These are phyloP conservation scores for Thalassarche chlororhynchos DNA, from an alignment of 2,113 vertebrate species.

Conservation along the genomic window DNA sequence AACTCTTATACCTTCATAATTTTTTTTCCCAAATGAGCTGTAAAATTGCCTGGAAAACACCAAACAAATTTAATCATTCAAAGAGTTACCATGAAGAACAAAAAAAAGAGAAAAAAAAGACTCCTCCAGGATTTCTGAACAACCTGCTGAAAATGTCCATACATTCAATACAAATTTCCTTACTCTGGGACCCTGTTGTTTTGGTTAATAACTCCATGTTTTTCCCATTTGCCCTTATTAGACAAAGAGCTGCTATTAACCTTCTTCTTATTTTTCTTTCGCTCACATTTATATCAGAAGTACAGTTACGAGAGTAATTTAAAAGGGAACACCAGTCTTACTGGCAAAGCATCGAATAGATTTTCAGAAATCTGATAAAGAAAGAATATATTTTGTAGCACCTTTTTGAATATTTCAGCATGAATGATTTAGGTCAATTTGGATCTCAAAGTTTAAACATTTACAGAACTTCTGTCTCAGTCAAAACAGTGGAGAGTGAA, in stretches of 20 bases:
- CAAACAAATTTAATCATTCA: not conserved
- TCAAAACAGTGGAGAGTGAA: not conserved
- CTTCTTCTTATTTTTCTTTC: not conserved
- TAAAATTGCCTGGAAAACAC: not conserved
- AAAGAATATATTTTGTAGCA: not conserved
- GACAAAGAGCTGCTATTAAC: not conserved
- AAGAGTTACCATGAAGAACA: not conserved
- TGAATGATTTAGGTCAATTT: not conserved
- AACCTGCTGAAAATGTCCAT: not conserved
- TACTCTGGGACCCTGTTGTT: not conserved
- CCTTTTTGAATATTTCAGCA: not conserved
- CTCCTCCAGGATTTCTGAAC: not conserved
- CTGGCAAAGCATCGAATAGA: not conserved
- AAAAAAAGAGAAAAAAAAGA: not conserved
- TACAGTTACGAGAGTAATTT: not conserved
- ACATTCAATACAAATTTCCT: not conserved
- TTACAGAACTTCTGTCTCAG: not conserved
- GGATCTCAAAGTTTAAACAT: not conserved
- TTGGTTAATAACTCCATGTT: not conserved
- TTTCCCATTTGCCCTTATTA: not conserved
- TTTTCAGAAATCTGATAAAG: not conserved
- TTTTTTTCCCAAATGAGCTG: not conserved
- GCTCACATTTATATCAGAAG: not conserved
- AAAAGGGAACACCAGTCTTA: not conserved
- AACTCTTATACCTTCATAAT: not conserved